Base-by-base conservation (phyloP, 2,113 vertebrate species). In the Chunga burmeisteri region DNA sequence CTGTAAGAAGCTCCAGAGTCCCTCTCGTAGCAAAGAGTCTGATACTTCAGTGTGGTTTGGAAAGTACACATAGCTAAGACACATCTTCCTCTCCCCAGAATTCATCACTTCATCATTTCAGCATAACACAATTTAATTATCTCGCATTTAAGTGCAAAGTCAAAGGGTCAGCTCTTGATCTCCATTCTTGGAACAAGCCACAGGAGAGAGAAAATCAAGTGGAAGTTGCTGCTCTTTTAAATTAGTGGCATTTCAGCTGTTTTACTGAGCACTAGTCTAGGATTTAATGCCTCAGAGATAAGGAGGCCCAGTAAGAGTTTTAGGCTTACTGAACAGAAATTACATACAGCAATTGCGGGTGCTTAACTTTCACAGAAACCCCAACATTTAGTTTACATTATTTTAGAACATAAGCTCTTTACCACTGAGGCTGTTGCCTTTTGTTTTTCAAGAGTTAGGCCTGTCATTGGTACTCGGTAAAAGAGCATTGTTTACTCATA, bases 111-210 rank as follows among this genome's bases (percentile, higher is more conserved):
- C 56, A 86, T 93, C 70, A 61, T 86, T 94, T 95, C 84, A 82
- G 36, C 49, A 65, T 72, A 93, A 86, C 46, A 75, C 87, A 66
- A 32, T 88, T 96, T 95, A 82, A 96, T 96, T 95, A 88, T 82
- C 49, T 85, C 88, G 62, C 36, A 80, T 88, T 77, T 80, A 91
- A 93, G 62, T 73, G 40, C 71, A 55, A 86, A 96, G 87, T 52
- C 77, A 91, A 85, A 90, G 66, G 73, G 62, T 90, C 66, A 82
- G 58, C 50, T 92, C 80, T 92, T 75, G 93, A 94, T 96, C 81
- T 94, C 66, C 42, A 22, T 85, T 81, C 81, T 73, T 82, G 62
- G 78, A 91, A 90, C 11, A 88, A 94, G 74, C 19, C 62, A 90
- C 85, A 93, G 65, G 84, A 90, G 87, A 93, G 81, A 46, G n/a